Evolutionary conservation across 2,113 vertebrate genomes (phyloP), one percentile per base, ranked within the genome.

Genomic region (Cavia porcellus): DNA sequence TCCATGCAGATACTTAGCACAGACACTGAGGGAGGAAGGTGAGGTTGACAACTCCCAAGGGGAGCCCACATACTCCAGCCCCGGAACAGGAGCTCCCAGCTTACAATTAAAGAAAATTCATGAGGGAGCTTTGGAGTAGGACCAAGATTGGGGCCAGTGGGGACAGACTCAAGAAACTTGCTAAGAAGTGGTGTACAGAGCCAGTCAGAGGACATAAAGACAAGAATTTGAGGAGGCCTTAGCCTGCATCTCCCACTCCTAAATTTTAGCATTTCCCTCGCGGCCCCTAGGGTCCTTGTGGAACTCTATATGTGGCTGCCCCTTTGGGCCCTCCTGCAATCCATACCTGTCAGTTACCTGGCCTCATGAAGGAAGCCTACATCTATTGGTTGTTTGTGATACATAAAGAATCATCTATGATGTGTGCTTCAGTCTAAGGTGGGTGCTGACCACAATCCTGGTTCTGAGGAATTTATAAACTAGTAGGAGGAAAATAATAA

Each of bases 81-180:
- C 38, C 42, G 35, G 50, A 97, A 45, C 14, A 47, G 66, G 52
- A 89, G 32, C 52, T 97, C 96, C 97, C 93, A 91, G 82, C 30
- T 86, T 81, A 50, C 28, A 97, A 97, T 98, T 93, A 97, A 90
- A 95, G 68, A 72, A 22, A 80, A 5, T 1, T 59, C 86, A 64
- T 25, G 4, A 72, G 17, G 59, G 77, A 95, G 38, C 35, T 79
- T 95, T 35, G 86, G 74, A 32, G 81, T 19, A 66, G 7, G 50
- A 68, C 6, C 59, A 77, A 68, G 10, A 52, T 9, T 7, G 70
- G 47, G 38, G 45, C 28, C 86, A 62, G 35, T 74, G 61, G 66
- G 45, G 35, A 86, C 12, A 59, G 14, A n/a, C 52, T 28, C 66
- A 79, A 38, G 66, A 89, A 70, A 83, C 7, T 10, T 8, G 13